Evolutionary conservation across 2,113 vertebrate species (phyloP).

Genomic region (Hemiprocne comata): DNA sequence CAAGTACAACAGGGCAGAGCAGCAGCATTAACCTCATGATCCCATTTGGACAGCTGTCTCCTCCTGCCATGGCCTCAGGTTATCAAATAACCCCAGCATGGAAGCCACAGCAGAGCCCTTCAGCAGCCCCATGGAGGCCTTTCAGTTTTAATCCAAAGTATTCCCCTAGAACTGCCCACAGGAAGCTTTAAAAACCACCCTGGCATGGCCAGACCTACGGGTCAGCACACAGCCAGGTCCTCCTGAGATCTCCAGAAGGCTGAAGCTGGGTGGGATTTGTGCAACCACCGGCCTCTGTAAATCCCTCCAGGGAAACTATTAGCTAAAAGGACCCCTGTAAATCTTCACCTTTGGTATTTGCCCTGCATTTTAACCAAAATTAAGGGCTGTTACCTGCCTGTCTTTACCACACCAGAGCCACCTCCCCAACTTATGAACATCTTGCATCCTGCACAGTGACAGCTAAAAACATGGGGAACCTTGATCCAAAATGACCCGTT

Average conservation of each 20-base stretch:
- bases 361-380: background rate
- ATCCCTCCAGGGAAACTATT: background rate
- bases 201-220: background rate
- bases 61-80: background rate
- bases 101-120: background rate
- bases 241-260: background rate
- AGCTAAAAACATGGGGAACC: background rate
- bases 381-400: background rate
- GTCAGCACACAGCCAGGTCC: background rate
- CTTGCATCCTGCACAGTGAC: background rate
- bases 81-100: background rate
- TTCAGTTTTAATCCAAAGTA: background rate
- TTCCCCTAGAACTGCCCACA: background rate
- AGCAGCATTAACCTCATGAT: background rate
- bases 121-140: background rate
- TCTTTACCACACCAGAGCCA: background rate
- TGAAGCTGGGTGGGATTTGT: background rate
- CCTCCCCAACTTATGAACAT: background rate
- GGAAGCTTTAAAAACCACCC: background rate
- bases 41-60: background rate
- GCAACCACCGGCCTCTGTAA: background rate
- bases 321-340: background rate
- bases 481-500: background rate
- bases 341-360: background rate
- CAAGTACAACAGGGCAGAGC: no score